A percentile compares a stretch with the other conserved stretches of the same genome.
These are phyloP conservation scores for Trematomus bernacchii DNA, from an alignment of 2,797 vertebrate genomes.

Conservation along the genomic window DNA sequence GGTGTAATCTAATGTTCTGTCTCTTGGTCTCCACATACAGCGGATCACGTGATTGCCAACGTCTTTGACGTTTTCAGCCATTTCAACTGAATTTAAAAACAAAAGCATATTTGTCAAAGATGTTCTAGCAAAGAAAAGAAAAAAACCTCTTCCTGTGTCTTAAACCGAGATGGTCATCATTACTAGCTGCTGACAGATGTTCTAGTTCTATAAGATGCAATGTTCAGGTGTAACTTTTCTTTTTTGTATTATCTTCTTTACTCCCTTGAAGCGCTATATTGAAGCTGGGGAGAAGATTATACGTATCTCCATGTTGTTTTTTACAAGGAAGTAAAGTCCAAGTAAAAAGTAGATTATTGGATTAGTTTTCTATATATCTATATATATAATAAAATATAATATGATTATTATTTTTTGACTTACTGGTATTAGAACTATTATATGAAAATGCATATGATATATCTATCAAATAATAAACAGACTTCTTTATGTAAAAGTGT, in stretches of 20 bases:
- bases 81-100: constrained; percentile 58
- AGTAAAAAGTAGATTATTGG: constrained; percentile 85
- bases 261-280: constrained; percentile 81
- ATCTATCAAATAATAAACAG: constrained; percentile 86
- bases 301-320: constrained; percentile 82
- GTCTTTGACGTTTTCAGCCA: constrained; percentile 46
- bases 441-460: constrained; percentile 86
- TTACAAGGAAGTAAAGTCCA: constrained; percentile 83
- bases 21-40: constrained; percentile 55
- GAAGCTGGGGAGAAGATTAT: constrained; percentile 79
- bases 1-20: constrained; percentile 70
- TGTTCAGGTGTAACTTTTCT: constrained; percentile 79
- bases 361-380: constrained; percentile 88
- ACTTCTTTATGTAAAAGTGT: constrained; percentile 84
- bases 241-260: constrained; percentile 80
- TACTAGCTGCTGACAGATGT: constrained; percentile 82
- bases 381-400: constrained; percentile 78
- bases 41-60: constrained; percentile 46
- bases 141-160: constrained; percentile 79
- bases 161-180: constrained; percentile 79
- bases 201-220: constrained; percentile 82
- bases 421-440: constrained; percentile 86
- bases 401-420: constrained; percentile 88
- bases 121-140: constrained; percentile 69
- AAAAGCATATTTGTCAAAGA: constrained; percentile 64